These are phyloP conservation scores for Choristoneura fumiferana DNA, from an alignment of 1,140 invertebrate genomes.

Conservation along the genomic window DNA sequence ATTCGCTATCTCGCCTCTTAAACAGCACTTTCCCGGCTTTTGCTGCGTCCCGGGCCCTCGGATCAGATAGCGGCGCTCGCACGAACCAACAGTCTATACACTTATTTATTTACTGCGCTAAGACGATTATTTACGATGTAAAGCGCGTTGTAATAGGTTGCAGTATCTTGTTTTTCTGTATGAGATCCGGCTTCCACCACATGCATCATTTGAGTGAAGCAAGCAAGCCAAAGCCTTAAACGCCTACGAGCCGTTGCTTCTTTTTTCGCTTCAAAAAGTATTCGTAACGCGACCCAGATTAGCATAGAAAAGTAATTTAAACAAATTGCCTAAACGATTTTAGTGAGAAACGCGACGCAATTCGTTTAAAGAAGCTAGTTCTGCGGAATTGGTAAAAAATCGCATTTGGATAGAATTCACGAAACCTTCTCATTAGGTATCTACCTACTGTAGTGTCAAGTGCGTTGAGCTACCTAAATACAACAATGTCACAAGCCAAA, in stretches of 20 bases:
- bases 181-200: slow-evolving; percentile 48
- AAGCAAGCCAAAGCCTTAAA: slow-evolving; percentile 41
- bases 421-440: no score
- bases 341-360: slow-evolving; percentile 53
- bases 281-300: slow-evolving; percentile 61
- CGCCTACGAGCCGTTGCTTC: slow-evolving; percentile 39
- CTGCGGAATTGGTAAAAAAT: slow-evolving; percentile 31
- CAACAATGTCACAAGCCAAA: no score
- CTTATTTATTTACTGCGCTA: slow-evolving; percentile 71
- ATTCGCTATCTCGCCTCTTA: slow-evolving; percentile 61
- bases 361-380: slow-evolving; percentile 53
- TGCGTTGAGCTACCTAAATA: no score
- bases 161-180: slow-evolving; percentile 62
- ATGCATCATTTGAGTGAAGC: slow-evolving; percentile 54
- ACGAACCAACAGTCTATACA: slow-evolving; percentile 55
- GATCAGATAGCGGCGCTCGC: slow-evolving; percentile 64
- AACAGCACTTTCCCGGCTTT: slow-evolving; percentile 61
- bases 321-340: slow-evolving; percentile 71
- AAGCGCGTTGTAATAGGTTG: slow-evolving; percentile 56
- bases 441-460: no score
- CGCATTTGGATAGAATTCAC: slow-evolving; percentile 33
- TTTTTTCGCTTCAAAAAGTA: slow-evolving; percentile 52
- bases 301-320: slow-evolving; percentile 73
- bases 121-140: slow-evolving; percentile 74
- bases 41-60: slow-evolving; percentile 47